These are phyloP conservation scores for Lithobates pipiens DNA, from an alignment of 2,797 vertebrate genomes.

Conservation along the genomic window DNA sequence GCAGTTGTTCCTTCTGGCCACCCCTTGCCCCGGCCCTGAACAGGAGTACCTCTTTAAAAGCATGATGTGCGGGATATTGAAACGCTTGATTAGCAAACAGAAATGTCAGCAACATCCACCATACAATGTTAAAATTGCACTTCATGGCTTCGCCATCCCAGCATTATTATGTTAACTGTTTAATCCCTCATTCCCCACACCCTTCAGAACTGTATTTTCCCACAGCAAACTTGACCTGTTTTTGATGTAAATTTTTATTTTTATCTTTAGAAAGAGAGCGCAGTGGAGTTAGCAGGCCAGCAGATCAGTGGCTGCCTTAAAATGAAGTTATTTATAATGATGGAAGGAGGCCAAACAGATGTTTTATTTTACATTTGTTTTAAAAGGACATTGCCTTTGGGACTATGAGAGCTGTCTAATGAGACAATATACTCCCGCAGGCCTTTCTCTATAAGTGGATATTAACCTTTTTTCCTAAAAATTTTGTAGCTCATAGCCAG, in stretches of 20 bases:
- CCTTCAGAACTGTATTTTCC: constrained; percentile 64
- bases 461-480: not conserved
- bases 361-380: constrained; percentile 77
- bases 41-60: too few species aligned
- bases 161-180: constrained; percentile 56
- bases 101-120: not conserved
- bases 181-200: constrained; percentile 22
- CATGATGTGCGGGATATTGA: not conserved
- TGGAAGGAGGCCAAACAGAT: constrained; percentile 80
- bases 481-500: not conserved
- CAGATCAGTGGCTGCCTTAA: constrained; percentile 61
- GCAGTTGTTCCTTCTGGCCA: too few species aligned
- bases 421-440: constrained; percentile 49
- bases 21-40: too few species aligned
- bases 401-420: constrained; percentile 59
- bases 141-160: constrained; percentile 39
- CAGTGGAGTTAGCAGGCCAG: constrained; percentile 37
- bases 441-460: not conserved
- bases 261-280: constrained; percentile 32
- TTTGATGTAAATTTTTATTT: constrained; percentile 46
- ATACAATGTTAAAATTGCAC: not conserved
- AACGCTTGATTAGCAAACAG: not conserved
- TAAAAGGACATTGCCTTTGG: constrained; percentile 72
- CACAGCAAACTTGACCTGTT: constrained; percentile 62
- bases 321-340: constrained; percentile 74